Base-by-base conservation (phyloP, 1,140 invertebrate genomes). In the Microplitis mediator region DNA sequence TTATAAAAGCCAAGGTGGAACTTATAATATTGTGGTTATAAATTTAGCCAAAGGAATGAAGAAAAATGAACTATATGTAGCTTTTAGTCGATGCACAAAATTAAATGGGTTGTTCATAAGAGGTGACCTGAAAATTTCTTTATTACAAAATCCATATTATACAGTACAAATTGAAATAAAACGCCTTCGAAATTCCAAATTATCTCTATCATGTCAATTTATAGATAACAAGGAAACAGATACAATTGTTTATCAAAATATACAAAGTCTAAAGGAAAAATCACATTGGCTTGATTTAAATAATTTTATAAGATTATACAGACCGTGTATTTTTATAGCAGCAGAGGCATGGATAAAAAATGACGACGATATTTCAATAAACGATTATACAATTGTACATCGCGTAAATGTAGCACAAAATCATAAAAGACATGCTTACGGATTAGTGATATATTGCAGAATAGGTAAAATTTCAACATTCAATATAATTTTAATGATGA, bases 1-100 rank as follows among this genome's bases (percentile, higher is more conserved):
- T 32, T 75, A 77, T 45, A 76, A 79, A 69, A 74, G 63, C 63
- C 77, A 77, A 71, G 73, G 75, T 16, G 71, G 75, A 69, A 79
- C 78, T 1, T 77, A 76, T 71, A 23, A 75, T 23, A 69, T 66
- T 3, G 36, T 70, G 3, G 72, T 68, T 56, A 32, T 75, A 11
- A 68, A 75, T 70, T 39, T 73, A 23, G 52, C 61, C 9, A 39
- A 39, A 39, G 36, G 56, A 67, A 68, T 16, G 16, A 36, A 50
- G 32, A 64, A 32, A 14, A 31, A 45, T 34, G 72, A n/a, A 62
- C 63, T 60, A 70, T 72, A 74, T 31, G 73, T 76, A 9, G 75
- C 75, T 16, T 45, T 74, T 2, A 76, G 75, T 70, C 52, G 70
- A 65, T 61, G 64, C 14, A 65, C 66, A 23, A 69, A 52, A 63